A percentile compares a stretch with the other conserved stretches of the same genome.
phyloP scores from a whole-genome alignment of 2,797 vertebrate genomes.

The Euphonia xanthogaster region DNA sequence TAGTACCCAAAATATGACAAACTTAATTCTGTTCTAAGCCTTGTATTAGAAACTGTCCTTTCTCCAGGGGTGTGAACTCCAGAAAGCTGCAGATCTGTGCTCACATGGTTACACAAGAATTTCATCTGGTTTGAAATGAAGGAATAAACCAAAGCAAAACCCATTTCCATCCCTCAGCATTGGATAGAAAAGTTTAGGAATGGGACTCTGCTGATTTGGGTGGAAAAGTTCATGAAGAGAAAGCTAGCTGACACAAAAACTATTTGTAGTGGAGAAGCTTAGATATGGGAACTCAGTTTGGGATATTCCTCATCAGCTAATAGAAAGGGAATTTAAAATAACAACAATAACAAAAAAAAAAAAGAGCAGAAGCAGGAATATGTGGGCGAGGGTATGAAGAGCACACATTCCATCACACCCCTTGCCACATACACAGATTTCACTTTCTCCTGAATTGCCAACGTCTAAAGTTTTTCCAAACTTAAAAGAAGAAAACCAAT shows the following conservation, averaged over 20 bases:
- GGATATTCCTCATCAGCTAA: neutral
- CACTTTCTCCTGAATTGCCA: neutral
- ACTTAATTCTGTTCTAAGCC: neutral
- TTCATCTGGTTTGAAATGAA: neutral
- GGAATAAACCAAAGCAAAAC: neutral
- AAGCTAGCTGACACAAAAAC: neutral
- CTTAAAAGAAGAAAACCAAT: neutral
- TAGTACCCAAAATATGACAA: neutral
- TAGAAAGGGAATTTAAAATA: neutral
- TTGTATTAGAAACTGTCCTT: neutral
- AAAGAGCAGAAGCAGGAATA: neutral
- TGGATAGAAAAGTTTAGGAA: neutral
- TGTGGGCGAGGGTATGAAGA: neutral
- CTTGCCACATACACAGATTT: neutral
- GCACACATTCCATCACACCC: neutral
- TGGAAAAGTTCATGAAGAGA: neutral
- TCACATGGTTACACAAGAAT: neutral
- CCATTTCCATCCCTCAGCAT: neutral
- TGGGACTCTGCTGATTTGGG: neutral
- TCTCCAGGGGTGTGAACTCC: neutral
- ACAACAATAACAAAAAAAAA: neutral
- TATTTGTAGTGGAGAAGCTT: neutral
- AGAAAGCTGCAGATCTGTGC: neutral
- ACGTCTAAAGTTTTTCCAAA: neutral
- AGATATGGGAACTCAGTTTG: neutral